Evolutionary conservation across 2,888 invertebrate genomes (phyloP).

Genomic region (Mesorhabditis sp.): DNA sequence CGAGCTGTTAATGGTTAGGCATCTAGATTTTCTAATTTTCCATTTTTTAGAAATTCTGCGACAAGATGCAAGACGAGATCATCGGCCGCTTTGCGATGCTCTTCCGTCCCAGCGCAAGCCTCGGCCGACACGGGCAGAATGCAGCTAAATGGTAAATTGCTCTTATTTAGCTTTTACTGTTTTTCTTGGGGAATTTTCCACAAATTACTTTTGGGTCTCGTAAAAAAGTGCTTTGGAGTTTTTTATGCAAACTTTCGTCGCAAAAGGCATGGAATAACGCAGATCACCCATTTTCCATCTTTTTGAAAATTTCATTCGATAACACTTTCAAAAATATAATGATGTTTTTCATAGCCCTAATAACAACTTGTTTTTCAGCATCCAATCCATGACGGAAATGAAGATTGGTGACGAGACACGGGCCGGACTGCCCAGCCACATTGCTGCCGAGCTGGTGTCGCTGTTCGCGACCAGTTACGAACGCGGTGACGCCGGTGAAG

Average conservation of each 20-base stretch:
- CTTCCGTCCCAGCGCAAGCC: neutral
- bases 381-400: neutral
- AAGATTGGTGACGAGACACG: no score
- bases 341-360: no score
- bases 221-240: no score
- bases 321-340: no score
- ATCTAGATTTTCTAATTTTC: no score
- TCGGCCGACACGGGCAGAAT: neutral
- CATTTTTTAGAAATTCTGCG: neutral
- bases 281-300: no score
- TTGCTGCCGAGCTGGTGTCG: neutral
- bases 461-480: neutral
- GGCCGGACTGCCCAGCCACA: neutral
- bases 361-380: neutral
- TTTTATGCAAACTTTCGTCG: no score
- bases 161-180: neutral
- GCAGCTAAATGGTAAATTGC: neutral
- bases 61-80: neutral
- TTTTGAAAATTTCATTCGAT: no score
- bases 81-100: slow-evolving; percentile 3
- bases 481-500: neutral
- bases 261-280: no score
- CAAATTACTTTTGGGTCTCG: no score
- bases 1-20: neutral
- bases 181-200: neutral